phyloP scores from a whole-genome alignment of 2,797 vertebrate species.

The Poeciliopsis turneri region DNA sequence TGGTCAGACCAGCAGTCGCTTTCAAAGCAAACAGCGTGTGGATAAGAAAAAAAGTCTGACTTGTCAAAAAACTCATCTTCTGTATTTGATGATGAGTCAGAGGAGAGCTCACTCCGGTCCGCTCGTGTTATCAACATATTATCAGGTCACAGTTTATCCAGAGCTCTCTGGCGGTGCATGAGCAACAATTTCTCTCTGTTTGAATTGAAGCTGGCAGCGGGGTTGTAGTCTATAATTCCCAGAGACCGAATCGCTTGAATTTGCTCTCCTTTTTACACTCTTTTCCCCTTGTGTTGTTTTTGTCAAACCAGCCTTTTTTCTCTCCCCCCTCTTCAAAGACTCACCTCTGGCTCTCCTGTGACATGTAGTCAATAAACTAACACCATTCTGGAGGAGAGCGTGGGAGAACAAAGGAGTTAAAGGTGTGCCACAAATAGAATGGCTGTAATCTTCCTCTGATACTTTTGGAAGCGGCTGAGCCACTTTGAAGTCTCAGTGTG shows the following conservation, averaged over 20 bases:
- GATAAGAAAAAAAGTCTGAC: neutral
- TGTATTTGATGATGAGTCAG: neutral
- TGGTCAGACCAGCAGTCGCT: neutral
- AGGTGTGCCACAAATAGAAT: slow-evolving; percentile 56
- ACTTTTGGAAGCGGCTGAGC: slow-evolving; percentile 40
- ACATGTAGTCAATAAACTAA: slow-evolving; percentile 52
- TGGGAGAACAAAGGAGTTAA: slow-evolving; percentile 32
- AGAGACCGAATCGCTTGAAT: neutral
- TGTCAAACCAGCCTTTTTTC: slow-evolving; percentile 11
- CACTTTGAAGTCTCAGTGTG: slow-evolving; percentile 44
- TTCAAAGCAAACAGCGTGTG: neutral
- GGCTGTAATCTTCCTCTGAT: slow-evolving; percentile 26
- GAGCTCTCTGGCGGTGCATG: neutral
- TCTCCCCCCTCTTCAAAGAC: slow-evolving; percentile 9
- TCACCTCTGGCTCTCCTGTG: slow-evolving; percentile 36
- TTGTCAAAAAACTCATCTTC: neutral
- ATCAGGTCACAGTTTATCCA: neutral
- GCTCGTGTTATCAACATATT: slow-evolving; percentile 1
- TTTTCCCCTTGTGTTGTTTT: slow-evolving; percentile 21
- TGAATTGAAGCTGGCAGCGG: slow-evolving; percentile 31
- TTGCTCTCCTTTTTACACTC: slow-evolving; percentile 18
- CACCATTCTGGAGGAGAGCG: neutral
- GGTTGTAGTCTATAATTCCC: slow-evolving; percentile 22
- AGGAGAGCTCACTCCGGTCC: neutral
- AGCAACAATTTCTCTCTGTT: slow-evolving; percentile 37